A percentile compares a stretch with the other conserved stretches of the same genome.
phyloP scores from a whole-genome alignment of 92 coral and sea anemone genomes.

The Phymanthus crucifer region DNA sequence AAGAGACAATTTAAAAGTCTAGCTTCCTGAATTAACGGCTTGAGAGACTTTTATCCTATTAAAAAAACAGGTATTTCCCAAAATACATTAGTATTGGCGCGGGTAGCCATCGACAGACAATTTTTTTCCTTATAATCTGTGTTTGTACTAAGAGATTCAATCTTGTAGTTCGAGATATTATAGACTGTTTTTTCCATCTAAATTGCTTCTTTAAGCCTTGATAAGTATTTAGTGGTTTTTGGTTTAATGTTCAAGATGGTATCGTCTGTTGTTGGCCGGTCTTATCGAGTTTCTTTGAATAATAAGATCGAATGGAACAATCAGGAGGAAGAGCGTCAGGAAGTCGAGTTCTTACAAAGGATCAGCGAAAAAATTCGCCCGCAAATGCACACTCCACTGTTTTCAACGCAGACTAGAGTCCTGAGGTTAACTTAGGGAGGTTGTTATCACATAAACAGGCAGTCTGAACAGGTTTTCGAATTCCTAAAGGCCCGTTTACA shows the following conservation, averaged over 20 bases:
- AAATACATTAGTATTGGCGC: neutral
- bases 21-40: conserved; percentile 3
- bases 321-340: too few species aligned
- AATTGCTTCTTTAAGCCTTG: neutral
- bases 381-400: too few species aligned
- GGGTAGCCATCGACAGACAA: neutral
- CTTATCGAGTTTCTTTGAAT: too few species aligned
- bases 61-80: neutral
- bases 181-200: neutral
- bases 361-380: too few species aligned
- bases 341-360: too few species aligned
- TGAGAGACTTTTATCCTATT: neutral
- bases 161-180: neutral
- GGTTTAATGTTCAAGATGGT: neutral
- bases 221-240: neutral
- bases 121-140: neutral
- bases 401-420: too few species aligned
- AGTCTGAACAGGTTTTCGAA: too few species aligned
- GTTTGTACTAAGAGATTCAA: neutral
- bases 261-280: neutral
- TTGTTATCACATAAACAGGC: too few species aligned
- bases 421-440: too few species aligned
- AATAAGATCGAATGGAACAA: neutral
- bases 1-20: neutral
- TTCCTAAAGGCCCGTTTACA: too few species aligned